Percentiles rank a stretch among this genome's conserved stretches.
These are phyloP conservation scores for Akabosia matsudoensis DNA, from an alignment of 1,140 invertebrate species.

Conservation along the genomic window DNA sequence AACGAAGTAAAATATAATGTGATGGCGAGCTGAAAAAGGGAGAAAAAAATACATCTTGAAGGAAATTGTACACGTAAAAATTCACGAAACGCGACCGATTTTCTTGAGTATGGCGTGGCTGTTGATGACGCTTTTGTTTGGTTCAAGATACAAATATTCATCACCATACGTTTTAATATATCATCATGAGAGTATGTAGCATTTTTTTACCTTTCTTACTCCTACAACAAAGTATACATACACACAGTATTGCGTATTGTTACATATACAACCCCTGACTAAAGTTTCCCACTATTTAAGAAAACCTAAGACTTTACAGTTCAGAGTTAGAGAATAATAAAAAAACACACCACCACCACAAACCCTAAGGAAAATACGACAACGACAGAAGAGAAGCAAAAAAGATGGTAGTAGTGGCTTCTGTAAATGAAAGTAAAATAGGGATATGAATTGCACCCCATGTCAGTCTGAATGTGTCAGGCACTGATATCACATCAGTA, in stretches of 20 bases:
- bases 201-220: background rate
- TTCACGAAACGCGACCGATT: background rate
- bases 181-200: background rate
- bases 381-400: background rate
- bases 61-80: background rate
- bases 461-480: slow-evolving; percentile 24
- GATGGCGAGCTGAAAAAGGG: too few species aligned
- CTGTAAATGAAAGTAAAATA: background rate
- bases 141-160: too few species aligned
- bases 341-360: background rate
- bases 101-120: background rate
- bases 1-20: background rate
- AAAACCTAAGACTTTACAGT: background rate
- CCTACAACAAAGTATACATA: background rate
- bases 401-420: background rate
- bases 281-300: background rate
- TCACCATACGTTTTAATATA: background rate
- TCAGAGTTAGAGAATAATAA: background rate
- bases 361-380: background rate
- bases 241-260: background rate
- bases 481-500: slow-evolving; percentile 12
- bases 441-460: slow-evolving; percentile 19
- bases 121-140: background rate
- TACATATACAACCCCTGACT: background rate
- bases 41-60: too few species aligned